Conservation (phyloP, 2,113 vertebrate species). For the Ptychochromis oligacanthus region DNA sequence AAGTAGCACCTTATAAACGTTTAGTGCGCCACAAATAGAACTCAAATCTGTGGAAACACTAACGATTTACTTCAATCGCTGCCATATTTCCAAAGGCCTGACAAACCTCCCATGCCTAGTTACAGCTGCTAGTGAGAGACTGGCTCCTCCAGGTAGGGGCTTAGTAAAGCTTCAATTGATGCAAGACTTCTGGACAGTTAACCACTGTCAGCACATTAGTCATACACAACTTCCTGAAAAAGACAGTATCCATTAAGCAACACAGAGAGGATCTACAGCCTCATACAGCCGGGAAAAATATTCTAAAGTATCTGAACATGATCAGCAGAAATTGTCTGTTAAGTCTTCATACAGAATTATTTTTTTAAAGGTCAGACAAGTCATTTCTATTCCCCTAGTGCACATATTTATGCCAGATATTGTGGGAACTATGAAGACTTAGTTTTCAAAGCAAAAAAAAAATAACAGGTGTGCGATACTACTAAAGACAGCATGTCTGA, state of each 20-base stretch:
- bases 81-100: not conserved
- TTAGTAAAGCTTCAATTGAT: not conserved
- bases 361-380: not conserved
- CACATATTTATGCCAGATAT: not conserved
- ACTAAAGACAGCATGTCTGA: not conserved
- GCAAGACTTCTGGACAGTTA: slow-evolving; percentile 1
- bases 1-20: not conserved
- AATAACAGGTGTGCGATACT: not conserved
- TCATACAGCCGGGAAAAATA: not conserved
- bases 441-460: too few species aligned
- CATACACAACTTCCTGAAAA: not conserved
- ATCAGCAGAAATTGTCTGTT: not conserved
- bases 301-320: not conserved
- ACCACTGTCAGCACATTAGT: slow-evolving; percentile 22
- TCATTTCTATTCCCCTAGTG: not conserved
- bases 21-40: not conserved
- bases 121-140: not conserved
- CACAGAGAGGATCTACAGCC: not conserved
- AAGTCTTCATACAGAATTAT: too few species aligned
- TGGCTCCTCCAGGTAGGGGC: not conserved
- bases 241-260: not conserved
- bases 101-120: not conserved
- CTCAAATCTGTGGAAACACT: not conserved
- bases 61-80: not conserved
- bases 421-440: not conserved